phyloP scores from a whole-genome alignment of 2,113 vertebrate species.

The Siniperca chuatsi region DNA sequence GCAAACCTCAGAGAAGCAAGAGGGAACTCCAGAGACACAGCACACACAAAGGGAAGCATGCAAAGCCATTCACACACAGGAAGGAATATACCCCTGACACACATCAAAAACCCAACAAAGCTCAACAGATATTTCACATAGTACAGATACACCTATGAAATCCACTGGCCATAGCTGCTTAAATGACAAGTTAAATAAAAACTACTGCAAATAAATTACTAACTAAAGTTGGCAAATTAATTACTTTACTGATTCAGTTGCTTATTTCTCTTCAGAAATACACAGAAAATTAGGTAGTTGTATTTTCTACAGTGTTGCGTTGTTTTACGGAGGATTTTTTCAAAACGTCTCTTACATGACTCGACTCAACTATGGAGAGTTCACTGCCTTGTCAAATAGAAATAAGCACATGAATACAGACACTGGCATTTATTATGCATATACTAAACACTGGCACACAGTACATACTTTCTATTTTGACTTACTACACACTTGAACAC shows the following conservation, averaged over 20 bases:
- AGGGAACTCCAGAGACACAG: slow-evolving; percentile 19
- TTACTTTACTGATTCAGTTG: background rate
- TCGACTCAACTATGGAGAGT: background rate
- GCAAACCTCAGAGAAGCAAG: background rate
- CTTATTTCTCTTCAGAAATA: background rate
- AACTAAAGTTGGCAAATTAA: background rate
- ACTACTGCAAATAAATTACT: no score
- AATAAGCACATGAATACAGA: slow-evolving; percentile 43
- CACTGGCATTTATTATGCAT: slow-evolving; percentile 37
- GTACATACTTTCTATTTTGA: slow-evolving; percentile 47
- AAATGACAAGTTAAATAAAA: background rate
- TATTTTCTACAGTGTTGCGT: background rate
- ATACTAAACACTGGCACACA: slow-evolving; percentile 17
- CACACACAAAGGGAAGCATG: slow-evolving; percentile 9
- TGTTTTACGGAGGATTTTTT: slow-evolving; percentile 25
- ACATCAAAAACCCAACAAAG: background rate
- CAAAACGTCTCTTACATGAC: slow-evolving; percentile 24
- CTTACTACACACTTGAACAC: slow-evolving; percentile 41
- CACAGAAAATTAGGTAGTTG: background rate
- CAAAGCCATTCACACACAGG: slow-evolving; percentile 16
- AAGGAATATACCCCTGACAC: background rate
- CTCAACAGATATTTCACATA: slow-evolving; percentile 9
- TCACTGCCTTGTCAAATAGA: slow-evolving; percentile 47
- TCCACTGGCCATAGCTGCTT: background rate
- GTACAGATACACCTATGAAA: background rate